Base-by-base conservation (phyloP, 2,797 vertebrate genomes). In the Pampus argenteus region DNA sequence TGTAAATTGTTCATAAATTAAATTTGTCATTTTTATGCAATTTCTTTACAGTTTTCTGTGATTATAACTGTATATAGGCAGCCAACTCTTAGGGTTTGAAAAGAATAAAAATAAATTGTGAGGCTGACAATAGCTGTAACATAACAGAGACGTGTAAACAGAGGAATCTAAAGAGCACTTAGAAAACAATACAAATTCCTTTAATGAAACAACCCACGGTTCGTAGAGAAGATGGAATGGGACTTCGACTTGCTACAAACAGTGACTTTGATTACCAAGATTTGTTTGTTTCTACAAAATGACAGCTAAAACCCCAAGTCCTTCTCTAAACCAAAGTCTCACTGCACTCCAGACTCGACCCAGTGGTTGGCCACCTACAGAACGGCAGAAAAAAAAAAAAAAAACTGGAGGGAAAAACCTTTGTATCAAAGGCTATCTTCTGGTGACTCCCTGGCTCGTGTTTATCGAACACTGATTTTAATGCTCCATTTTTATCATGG, bases 221-320 rank as follows among this genome's bases (percentile, higher is more conserved):
- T 71, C 74, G 79, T 81, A 71, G 83, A 71, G 51, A 45, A 78
- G 71, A 79, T 15, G 80, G 81, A 89, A 86, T 76, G 65, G 79
- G 71, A 83, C 77, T 85, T 71, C 74, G 85, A 85, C 86, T 86
- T 18, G 51, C 59, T 89, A 80, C 88, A 91, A 88, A 91, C 86
- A 88, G 73, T 59, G 79, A 90, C 90, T 90, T 86, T 92, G 90
- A 93, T 92, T 92, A 81, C 84, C 20, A 13, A 85, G 81, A 90
- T 88, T 89, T 92, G 91, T 93, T 93, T 92, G 89, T 93, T 93
- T 90, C 81, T 45, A 81, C 79, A 85, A 78, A 90, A 90, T 90
- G 92, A 91, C 91, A 88, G 88, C 89, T 83, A 56, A 86, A 90
- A 90, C 86, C 86, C 76, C 78, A 83, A 90, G 88, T 85, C 85